A percentile compares a stretch with the other conserved stretches of the same genome.
Evolutionary conservation across 2,113 vertebrate species (phyloP).

Genomic region (Scortum barcoo): DNA sequence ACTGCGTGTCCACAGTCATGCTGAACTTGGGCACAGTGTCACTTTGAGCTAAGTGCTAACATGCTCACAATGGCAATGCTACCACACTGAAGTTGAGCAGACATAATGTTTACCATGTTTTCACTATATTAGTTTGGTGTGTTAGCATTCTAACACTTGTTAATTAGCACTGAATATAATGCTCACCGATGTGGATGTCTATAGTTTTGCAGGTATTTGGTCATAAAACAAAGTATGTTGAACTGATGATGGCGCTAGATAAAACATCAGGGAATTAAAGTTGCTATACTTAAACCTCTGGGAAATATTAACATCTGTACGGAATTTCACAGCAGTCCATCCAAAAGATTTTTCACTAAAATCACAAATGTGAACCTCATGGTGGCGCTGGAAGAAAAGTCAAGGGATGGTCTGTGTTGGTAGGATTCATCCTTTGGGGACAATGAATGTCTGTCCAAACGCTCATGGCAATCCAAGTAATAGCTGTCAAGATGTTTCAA

Average conservation of each 20-base stretch:
- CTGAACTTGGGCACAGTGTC: not conserved
- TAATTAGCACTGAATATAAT: not conserved
- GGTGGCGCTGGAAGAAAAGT: not conserved
- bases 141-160: not conserved
- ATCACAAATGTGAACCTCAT: not conserved
- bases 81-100: not conserved
- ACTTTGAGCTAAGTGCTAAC: not conserved
- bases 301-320: not conserved
- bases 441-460: not conserved
- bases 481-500: not conserved
- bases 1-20: too few species aligned
- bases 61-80: not conserved
- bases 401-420: not conserved
- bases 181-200: not conserved
- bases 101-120: not conserved
- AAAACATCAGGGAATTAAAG: too few species aligned
- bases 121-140: not conserved
- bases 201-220: not conserved
- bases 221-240: not conserved
- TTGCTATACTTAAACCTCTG: not conserved
- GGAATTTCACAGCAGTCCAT: not conserved
- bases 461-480: not conserved
- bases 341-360: not conserved
- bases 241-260: not conserved
- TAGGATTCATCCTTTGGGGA: not conserved